Evolutionary conservation across 1,140 invertebrate genomes (phyloP).

Genomic region (Sarcophaga bullata): DNA sequence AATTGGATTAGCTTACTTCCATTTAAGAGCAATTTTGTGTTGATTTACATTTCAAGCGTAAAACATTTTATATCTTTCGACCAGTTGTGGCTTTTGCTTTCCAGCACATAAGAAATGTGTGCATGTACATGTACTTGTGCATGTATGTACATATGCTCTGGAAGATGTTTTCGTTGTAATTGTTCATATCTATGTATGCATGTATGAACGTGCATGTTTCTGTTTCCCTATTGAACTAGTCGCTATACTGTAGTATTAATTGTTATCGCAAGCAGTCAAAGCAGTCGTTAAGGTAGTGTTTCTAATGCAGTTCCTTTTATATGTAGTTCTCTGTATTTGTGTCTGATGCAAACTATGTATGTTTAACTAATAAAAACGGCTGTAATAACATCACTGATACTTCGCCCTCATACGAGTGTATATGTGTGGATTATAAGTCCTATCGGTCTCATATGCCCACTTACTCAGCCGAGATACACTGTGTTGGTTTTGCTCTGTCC

Average conservation of each 20-base stretch:
- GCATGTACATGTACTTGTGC: no score
- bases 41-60: neutral
- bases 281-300: no score
- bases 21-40: constrained; percentile 31
- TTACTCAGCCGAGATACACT: neutral
- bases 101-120: no score
- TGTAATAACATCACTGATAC: constrained; percentile 8
- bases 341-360: neutral
- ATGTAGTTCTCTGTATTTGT: neutral
- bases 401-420: neutral
- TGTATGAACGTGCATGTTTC: no score
- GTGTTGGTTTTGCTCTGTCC: no score
- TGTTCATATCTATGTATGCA: no score
- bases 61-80: neutral
- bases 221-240: no score
- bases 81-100: neutral
- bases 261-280: no score
- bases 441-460: neutral
- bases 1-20: constrained; percentile 43
- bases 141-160: no score
- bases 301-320: no score
- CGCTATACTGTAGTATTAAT: no score
- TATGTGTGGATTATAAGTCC: neutral
- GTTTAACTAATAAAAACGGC: neutral
- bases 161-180: no score